Base-by-base conservation (phyloP, 2,797 vertebrate genomes). In the Paguma larvata region DNA sequence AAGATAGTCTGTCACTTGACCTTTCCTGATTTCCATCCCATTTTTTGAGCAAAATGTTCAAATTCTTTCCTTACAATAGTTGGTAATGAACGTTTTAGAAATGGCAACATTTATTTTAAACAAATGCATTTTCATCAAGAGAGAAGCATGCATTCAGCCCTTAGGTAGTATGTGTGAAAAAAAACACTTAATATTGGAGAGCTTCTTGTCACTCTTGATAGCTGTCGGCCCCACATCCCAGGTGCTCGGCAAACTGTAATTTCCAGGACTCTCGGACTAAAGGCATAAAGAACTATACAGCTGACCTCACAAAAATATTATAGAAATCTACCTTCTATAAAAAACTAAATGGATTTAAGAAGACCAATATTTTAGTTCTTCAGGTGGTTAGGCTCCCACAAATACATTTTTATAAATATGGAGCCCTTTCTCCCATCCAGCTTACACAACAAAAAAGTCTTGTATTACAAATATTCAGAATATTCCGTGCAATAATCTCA, bases 221-320 rank as follows among this genome's bases (percentile, higher is more conserved):
- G 70, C 70, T 95, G 73, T 95, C 96, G 97, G 13, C 56, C 86
- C 53, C 25, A 83, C 21, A 75, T 83, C 70, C 46, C 86, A 91
- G 68, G 86, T 88, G 83, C 68, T 96, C 87, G 78, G 80, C 83
- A 93, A 68, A 85, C 80, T 94, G n/a, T 90, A 95, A 93, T 95
- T 97, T 92, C 75, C 48, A 78, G 63, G 90, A 48, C 51, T 96
- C 83, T 87, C 90, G 82, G 46, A 65, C 53, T 27, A 32, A 90
- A 19, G 90, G 27, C 85, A 68, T 5, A 34, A 15, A 85, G 19
- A 73, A 25, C 72, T 41, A 4, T 3, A 73, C 5, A 75, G 34
- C 67, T 94, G 70, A 92, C 88, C 68, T 94, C 62, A 87, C 44
- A 75, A 59, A 85, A 92, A 91, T 89, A 85, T 78, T 84, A 88